Evolutionary conservation across 2,888 invertebrate genomes (phyloP), one percentile per base, ranked within the genome.

Genomic region (Boloria euphrosyne): DNA sequence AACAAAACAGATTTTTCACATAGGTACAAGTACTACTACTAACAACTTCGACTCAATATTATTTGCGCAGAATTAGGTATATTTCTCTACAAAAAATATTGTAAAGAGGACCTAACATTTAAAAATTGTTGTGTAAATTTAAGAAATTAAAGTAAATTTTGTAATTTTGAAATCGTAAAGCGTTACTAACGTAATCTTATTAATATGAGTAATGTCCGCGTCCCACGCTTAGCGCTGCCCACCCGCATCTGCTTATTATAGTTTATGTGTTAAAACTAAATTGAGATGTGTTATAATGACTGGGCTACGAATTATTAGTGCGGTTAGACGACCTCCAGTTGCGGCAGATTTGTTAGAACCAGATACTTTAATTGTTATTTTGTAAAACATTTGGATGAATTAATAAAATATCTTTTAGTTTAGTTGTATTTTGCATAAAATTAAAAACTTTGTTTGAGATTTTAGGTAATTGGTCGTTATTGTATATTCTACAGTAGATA

Each of bases 271-370:
- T 82, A 82, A 84, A 84, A 83, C 85, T 78, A 85, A 90, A 90
- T 90, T 87, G 90, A 91, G 90, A 90, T 82, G 91, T 91, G 90
- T 89, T 81, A 90, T 90, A 90, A 90, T 88, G 85, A 86, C 84
- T 80, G 80, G 83, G 78, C 79, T 85, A 84, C 84, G 84, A 84
- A 85, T 86, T 87, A 83, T 81, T 71, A 75, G 72, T 76, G 38
- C 78, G 81, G 76, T 80, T 82, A 74, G 75, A 50, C 10, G 17
- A 10, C 27, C 52, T 70, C 74, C 18, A 57, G 67, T 65, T 70
- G 10, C 38, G 58, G 70, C 4, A 27, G 13, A 16, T 59, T 17
- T 1, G 7, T 16, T 59, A 49, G 17, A 13, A 4, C 27, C 50
- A 13, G 2, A n/a, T 38, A 49, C 3, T 7, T 2, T 27, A 38